Conservation (phyloP, 2,113 vertebrate species). For the Rhegmatorhina hoffmannsi region DNA sequence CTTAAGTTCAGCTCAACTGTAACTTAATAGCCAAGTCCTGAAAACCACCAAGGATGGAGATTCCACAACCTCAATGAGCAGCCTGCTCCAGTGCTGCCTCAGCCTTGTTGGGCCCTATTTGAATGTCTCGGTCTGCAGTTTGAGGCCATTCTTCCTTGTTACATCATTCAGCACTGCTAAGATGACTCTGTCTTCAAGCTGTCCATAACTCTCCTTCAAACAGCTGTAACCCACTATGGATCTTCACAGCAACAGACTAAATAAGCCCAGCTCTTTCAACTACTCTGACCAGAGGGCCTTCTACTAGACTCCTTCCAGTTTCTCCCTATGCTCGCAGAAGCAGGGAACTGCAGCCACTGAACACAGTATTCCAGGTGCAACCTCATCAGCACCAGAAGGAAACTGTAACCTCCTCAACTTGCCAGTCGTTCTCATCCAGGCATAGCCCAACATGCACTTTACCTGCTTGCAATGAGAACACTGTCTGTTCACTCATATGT, state of each 20-base stretch:
- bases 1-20: neutral
- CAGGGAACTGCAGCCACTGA: neutral
- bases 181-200: neutral
- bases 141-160: neutral
- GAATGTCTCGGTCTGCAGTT: neutral
- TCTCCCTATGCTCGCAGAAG: neutral
- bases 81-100: neutral
- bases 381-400: neutral
- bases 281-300: neutral
- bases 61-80: neutral
- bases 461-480: neutral
- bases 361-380: neutral
- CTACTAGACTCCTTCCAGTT: neutral
- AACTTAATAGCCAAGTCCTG: neutral
- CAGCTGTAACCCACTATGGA: neutral
- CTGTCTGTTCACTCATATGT: neutral
- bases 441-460: fast-evolving
- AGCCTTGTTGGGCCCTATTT: neutral
- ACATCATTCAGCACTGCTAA: neutral
- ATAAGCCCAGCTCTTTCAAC: neutral
- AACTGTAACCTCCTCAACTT: neutral
- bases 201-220: neutral
- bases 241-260: neutral
- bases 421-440: neutral
- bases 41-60: neutral